A percentile compares a stretch with the other conserved stretches of the same genome.
These are phyloP conservation scores for Falco berigora DNA, from an alignment of 2,797 vertebrate genomes.

Conservation along the genomic window DNA sequence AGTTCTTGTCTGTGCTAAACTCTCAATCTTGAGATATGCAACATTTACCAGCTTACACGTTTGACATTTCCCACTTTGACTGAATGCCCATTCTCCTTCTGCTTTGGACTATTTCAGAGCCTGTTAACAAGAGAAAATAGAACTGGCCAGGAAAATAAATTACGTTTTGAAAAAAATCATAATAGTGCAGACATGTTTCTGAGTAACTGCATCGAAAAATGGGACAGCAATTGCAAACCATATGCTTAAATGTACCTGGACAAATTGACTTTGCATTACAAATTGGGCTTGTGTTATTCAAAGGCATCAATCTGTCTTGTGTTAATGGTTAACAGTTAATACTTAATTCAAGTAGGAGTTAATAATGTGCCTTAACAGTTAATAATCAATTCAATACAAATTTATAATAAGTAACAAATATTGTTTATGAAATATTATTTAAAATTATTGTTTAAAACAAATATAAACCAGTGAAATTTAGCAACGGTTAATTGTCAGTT, in stretches of 20 bases:
- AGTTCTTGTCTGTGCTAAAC: not conserved
- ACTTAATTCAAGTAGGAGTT: not conserved
- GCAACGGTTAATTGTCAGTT: not conserved
- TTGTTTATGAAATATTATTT: not conserved
- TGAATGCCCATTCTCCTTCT: constrained; percentile 27
- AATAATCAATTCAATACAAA: not conserved
- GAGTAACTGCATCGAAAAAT: not conserved
- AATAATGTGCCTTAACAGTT: not conserved
- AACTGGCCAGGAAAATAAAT: constrained; percentile 54
- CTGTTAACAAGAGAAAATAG: constrained; percentile 52
- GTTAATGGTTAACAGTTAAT: not conserved
- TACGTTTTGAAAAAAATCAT: constrained; percentile 41
- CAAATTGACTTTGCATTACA: not conserved
- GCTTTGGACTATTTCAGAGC: constrained; percentile 5
- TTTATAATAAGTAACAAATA: not conserved
- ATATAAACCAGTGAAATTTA: not conserved
- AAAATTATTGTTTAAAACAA: not conserved
- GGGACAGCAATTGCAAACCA: not conserved
- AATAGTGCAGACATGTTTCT: constrained; percentile 1
- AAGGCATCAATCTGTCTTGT: not conserved
- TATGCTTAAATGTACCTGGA: not conserved
- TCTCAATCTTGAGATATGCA: not conserved
- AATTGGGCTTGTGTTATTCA: not conserved
- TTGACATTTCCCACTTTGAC: constrained; percentile 41
- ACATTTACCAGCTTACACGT: not conserved